Evolutionary conservation across 92 coral and sea anemone genomes (phyloP).

Genomic region (Zoanthus sansibaricus): DNA sequence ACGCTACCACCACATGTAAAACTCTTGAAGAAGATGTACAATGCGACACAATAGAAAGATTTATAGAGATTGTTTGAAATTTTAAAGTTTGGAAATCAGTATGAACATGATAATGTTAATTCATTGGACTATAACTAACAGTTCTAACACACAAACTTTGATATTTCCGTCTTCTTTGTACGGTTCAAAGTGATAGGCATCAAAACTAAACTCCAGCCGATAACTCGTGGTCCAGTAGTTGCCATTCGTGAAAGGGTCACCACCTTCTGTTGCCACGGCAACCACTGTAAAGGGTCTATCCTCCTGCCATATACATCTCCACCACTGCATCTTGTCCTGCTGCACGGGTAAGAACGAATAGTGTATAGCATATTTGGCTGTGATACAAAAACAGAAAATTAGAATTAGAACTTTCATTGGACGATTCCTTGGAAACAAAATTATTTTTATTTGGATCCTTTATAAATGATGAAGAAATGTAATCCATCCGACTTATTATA

Average conservation of each 20-base stretch:
- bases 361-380: background rate
- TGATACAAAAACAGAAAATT: background rate
- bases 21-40: no score
- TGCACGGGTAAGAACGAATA: slow-evolving; percentile 13
- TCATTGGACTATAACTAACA: background rate
- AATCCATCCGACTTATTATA: no score
- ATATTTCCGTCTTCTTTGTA: slow-evolving; percentile 44
- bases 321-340: slow-evolving; percentile 47
- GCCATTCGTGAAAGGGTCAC: slow-evolving; percentile 33
- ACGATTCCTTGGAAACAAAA: background rate
- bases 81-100: no score
- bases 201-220: slow-evolving; percentile 38
- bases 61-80: no score
- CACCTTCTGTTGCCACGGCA: slow-evolving; percentile 47
- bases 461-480: no score
- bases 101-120: no score
- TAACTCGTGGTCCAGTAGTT: slow-evolving; percentile 32
- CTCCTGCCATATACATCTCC: slow-evolving; percentile 34
- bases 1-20: no score
- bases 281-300: slow-evolving; percentile 14
- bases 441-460: no score
- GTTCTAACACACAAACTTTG: slow-evolving; percentile 10
- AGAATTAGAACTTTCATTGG: background rate
- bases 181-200: slow-evolving; percentile 24
- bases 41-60: no score